These are phyloP conservation scores for Sebastes miniatus DNA, from an alignment of 2,797 vertebrate genomes.

Conservation along the genomic window DNA sequence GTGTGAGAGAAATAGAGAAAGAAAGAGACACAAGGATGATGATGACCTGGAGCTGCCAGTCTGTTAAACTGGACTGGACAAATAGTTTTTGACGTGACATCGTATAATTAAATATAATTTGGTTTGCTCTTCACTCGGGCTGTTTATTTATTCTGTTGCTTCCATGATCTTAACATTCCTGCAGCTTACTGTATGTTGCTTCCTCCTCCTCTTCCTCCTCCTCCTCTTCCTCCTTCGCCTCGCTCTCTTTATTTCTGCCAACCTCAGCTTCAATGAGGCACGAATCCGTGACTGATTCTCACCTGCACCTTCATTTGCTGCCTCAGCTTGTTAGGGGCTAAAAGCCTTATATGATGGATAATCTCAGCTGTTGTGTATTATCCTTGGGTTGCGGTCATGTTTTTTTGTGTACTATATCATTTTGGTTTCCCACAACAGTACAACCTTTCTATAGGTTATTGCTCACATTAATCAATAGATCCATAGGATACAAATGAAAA, in stretches of 20 bases:
- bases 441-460: neutral
- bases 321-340: constrained; percentile 66
- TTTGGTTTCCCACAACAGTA: constrained; percentile 29
- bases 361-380: constrained; percentile 47
- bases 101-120: constrained; percentile 20
- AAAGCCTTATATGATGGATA: constrained; percentile 63
- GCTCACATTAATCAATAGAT: too few relatives aligned
- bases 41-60: constrained; percentile 45
- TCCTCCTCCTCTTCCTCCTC: constrained; percentile 5
- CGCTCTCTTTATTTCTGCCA: constrained; percentile 50
- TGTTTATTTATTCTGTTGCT: constrained; percentile 24
- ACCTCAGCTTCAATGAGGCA: constrained; percentile 65
- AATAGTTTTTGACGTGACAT: constrained; percentile 38
- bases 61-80: constrained; percentile 25
- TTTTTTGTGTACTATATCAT: constrained; percentile 35
- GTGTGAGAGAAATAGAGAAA: neutral
- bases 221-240: constrained; percentile 9
- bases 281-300: constrained; percentile 64
- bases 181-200: neutral
- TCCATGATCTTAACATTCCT: neutral
- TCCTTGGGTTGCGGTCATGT: constrained; percentile 21
- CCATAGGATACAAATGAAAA: too few relatives aligned
- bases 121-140: constrained; percentile 4
- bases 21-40: neutral
- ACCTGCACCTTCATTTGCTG: constrained; percentile 66